Base-by-base conservation (phyloP, 2,797 vertebrate genomes). In the Neoniphon sammara region DNA sequence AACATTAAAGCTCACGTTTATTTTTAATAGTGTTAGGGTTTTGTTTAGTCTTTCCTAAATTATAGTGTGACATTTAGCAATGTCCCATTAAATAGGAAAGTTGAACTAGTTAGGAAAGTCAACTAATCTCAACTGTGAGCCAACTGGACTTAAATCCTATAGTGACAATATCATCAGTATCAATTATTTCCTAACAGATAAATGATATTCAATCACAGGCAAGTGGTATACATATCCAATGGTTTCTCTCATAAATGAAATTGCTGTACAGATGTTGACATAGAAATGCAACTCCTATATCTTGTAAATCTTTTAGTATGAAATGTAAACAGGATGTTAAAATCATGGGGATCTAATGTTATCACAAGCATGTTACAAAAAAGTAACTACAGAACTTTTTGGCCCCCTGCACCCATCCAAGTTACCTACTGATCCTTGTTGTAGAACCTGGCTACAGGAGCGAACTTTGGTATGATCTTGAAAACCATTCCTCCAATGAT, bases 401-500 rank as follows among this genome's bases (percentile, higher is more conserved):
- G 42, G 3, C 14, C 50, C 50, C 9, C 9, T 8, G 21, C 20
- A 53, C 3, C 7, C 17, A 55, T 70, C 1, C 47, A 73, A 54
- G 2, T 58, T 30, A 39, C n/a, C 8, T 34, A 31, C 21, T 8
- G 1, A 70, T 80, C 36, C 65, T 36, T 81, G 49, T 75, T 79
- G 7, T 75, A 99, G 98, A 96, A 96, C 86, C 87, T 99, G 77
- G 93, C 95, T 0, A 91, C 93, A 0, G 96, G 94, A 17, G 50
- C 92, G 11, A 89, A 89, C 73, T 95, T 97, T 30, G 70, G 72
- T 20, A 81, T 95, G 15, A 88, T 98, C 50, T 66, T 95, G 59
- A 92, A 95, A 12, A 96, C 94, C 5, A 95, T 98, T 65, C 94
- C 96, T 10, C 81, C 90, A 2, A 93, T 99, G 93, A 95, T 99